Percentiles rank a stretch among this genome's conserved stretches.
phyloP scores from a whole-genome alignment of 1,140 invertebrate genomes.

The Mylabris phalerata region DNA sequence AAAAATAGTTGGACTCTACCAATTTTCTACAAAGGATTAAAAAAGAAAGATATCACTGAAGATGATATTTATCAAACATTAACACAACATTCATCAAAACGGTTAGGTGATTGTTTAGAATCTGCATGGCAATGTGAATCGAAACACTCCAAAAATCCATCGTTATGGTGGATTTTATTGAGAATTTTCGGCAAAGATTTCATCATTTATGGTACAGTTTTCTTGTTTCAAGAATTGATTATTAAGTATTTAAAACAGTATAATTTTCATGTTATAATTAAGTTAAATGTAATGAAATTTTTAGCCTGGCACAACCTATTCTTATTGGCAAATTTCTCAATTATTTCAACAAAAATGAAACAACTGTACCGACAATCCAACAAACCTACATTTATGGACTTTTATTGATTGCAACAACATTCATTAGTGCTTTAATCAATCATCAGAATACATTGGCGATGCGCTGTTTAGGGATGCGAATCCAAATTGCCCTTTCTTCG shows the following conservation, averaged over 20 bases:
- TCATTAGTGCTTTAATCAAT: conserved; percentile 61
- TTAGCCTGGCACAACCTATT: conserved; percentile 18
- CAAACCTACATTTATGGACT: conserved; percentile 58
- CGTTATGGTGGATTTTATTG: too few relatives aligned
- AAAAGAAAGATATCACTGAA: conserved; percentile 27
- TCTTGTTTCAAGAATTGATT: too few relatives aligned
- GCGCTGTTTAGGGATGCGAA: conserved; percentile 72
- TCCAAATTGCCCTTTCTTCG: conserved; percentile 70
- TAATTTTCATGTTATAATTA: conserved; percentile 5
- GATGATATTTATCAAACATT: conserved; percentile 25
- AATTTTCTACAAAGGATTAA: conserved; percentile 18
- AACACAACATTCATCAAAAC: conserved; percentile 21
- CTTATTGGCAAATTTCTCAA: conserved; percentile 15
- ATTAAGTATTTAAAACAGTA: too few relatives aligned
- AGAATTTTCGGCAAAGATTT: too few relatives aligned
- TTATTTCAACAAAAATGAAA: conserved; percentile 6
- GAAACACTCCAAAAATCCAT: too few relatives aligned
- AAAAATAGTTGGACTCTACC: conserved; percentile 35
- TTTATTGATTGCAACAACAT: conserved; percentile 61
- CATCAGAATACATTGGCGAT: conserved; percentile 74
- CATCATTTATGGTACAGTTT: too few relatives aligned
- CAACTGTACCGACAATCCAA: conserved; percentile 18
- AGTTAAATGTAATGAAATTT: background rate
- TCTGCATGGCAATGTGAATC: conserved; percentile 47
- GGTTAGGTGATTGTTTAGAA: conserved; percentile 50